A percentile compares a stretch with the other conserved stretches of the same genome.
Conservation (phyloP, 2,113 vertebrate species). For the Bos indicus region DNA sequence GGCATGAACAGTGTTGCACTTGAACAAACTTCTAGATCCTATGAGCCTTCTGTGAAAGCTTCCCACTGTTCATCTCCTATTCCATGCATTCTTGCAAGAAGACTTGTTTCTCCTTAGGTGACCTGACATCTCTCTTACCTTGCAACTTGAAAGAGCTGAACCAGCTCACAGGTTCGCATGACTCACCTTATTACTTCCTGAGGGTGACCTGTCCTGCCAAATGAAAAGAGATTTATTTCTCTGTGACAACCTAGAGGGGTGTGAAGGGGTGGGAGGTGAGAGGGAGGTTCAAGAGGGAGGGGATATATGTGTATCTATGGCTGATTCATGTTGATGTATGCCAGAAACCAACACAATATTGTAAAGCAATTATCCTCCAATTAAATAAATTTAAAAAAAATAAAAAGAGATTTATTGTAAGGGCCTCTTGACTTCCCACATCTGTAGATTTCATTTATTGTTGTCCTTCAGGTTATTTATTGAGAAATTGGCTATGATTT, state of each 20-base stretch:
- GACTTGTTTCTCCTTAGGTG: not conserved
- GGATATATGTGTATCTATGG: not conserved
- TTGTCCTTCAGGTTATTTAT: not conserved
- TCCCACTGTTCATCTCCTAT: not conserved
- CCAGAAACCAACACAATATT: not conserved
- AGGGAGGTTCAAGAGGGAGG: not conserved
- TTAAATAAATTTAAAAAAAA: not conserved
- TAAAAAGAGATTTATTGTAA: not conserved
- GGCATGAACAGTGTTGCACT: not conserved
- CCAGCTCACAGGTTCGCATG: too few species aligned
- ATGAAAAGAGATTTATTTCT: not conserved
- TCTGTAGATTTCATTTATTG: not conserved
- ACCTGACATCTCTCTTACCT: not conserved
- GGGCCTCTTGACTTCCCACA: not conserved
- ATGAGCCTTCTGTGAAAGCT: not conserved
- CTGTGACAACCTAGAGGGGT: not conserved
- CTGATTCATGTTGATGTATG: not conserved
- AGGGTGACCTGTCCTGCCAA: too few species aligned
- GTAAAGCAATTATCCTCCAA: not conserved
- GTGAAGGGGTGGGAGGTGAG: not conserved
- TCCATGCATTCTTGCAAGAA: not conserved
- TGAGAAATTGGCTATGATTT: not conserved
- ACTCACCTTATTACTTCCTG: not conserved
- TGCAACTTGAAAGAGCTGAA: not conserved
- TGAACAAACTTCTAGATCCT: not conserved